These are phyloP conservation scores for Brachyhypopomus gauderio DNA, from an alignment of 2,113 vertebrate genomes.

Conservation along the genomic window DNA sequence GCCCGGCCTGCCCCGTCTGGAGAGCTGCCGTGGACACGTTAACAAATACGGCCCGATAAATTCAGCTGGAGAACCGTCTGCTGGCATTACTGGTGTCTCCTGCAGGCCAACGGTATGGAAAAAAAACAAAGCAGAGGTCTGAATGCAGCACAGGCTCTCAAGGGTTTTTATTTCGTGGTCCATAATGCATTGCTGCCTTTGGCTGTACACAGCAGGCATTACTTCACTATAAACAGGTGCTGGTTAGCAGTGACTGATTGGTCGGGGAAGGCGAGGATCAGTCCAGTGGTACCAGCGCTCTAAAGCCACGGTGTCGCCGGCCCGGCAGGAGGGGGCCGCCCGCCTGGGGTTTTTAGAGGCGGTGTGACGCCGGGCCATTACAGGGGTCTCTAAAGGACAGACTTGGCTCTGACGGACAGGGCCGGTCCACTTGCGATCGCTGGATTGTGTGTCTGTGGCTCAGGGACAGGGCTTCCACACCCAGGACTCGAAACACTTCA, in stretches of 20 bases:
- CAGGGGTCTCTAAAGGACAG: no score
- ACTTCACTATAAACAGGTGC: conserved; percentile 46
- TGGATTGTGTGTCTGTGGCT: no score
- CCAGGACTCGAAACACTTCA: no score
- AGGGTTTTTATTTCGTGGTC: conserved; percentile 14
- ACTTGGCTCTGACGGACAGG: no score
- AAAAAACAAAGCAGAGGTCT: neutral
- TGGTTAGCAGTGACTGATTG: conserved; percentile 44
- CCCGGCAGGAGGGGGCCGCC: no score
- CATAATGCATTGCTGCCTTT: conserved; percentile 22
- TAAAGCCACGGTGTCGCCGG: no score
- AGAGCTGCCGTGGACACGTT: conserved; percentile 65
- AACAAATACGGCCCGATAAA: conserved; percentile 73
- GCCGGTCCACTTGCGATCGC: no score
- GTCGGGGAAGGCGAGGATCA: conserved; percentile 23
- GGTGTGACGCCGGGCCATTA: no score
- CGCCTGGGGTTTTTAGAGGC: no score
- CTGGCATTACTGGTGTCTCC: conserved; percentile 57
- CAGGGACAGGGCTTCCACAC: no score
- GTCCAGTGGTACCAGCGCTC: conserved; percentile 21
- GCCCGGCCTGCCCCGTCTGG: conserved; percentile 12
- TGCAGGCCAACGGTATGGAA: conserved; percentile 40
- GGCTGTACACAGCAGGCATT: conserved; percentile 20
- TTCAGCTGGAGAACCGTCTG: conserved; percentile 63
- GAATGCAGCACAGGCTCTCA: conserved; percentile 3